Evolutionary conservation across 2,888 invertebrate genomes (phyloP).

Genomic region (Amiota mariae): DNA sequence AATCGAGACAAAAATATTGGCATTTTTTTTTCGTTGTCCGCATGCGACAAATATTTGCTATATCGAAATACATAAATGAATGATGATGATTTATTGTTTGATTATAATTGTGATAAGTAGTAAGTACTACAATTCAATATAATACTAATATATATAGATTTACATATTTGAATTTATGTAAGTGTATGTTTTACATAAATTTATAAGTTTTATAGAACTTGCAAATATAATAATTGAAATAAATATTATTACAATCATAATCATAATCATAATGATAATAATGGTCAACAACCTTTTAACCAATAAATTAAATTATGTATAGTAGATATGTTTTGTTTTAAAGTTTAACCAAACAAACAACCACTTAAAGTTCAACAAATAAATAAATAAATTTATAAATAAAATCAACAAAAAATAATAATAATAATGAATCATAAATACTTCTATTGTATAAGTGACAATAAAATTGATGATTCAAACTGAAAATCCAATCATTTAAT

Average conservation of each 20-base stretch:
- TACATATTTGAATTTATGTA: conserved; percentile 2
- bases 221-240: not conserved
- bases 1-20: not conserved
- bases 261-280: conserved; percentile 40
- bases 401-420: conserved; percentile 41
- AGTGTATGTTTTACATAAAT: conserved; percentile 16
- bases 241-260: conserved; percentile 40
- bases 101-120: conserved; percentile 5
- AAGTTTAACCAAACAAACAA: conserved; percentile 54
- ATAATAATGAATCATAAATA: conserved; percentile 63
- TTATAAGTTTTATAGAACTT: not conserved
- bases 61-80: not conserved
- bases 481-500: conserved; percentile 47
- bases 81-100: conserved; percentile 10
- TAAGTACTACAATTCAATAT: not conserved
- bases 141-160: not conserved
- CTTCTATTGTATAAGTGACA: conserved; percentile 51
- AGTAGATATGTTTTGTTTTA: conserved; percentile 57
- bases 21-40: not conserved
- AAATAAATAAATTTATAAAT: conserved; percentile 33
- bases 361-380: conserved; percentile 13
- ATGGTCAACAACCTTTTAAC: conserved; percentile 63
- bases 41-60: not conserved
- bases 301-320: conserved; percentile 66
- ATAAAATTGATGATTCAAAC: conserved; percentile 64